Evolutionary conservation across 2,888 invertebrate species (phyloP).

Genomic region (Epirrhoe alternata): DNA sequence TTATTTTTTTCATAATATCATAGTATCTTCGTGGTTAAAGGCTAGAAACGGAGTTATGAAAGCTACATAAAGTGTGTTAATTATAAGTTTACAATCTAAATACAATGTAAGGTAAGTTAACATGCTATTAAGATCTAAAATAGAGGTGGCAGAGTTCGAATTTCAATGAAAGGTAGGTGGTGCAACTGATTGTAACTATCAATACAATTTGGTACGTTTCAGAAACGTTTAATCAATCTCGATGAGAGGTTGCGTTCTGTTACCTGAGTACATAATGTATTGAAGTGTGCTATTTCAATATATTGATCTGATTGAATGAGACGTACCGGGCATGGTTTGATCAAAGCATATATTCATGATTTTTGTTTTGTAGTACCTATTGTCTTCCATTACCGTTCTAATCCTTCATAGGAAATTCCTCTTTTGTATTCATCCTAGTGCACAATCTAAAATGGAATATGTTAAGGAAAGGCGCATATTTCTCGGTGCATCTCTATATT

Average conservation of each 20-base stretch:
- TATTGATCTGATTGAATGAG: background rate
- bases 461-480: slow-evolving; percentile 30
- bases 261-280: background rate
- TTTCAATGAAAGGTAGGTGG: background rate
- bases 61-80: background rate
- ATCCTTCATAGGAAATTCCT: background rate
- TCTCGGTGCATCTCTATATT: slow-evolving; percentile 51
- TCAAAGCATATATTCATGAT: too few species aligned
- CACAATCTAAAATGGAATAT: slow-evolving; percentile 21
- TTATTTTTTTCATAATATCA: background rate
- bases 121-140: background rate
- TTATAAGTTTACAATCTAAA: background rate
- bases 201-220: background rate
- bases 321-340: too few species aligned
- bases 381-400: background rate
- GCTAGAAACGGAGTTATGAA: background rate
- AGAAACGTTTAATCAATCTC: background rate
- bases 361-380: background rate
- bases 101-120: background rate
- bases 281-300: background rate
- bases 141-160: background rate
- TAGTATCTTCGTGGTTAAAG: background rate
- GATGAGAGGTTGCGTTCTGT: background rate
- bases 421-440: background rate
- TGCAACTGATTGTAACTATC: background rate